A percentile compares a stretch with the other conserved stretches of the same genome.
Conservation (phyloP, 2,797 vertebrate genomes). For the Sciurus carolinensis region DNA sequence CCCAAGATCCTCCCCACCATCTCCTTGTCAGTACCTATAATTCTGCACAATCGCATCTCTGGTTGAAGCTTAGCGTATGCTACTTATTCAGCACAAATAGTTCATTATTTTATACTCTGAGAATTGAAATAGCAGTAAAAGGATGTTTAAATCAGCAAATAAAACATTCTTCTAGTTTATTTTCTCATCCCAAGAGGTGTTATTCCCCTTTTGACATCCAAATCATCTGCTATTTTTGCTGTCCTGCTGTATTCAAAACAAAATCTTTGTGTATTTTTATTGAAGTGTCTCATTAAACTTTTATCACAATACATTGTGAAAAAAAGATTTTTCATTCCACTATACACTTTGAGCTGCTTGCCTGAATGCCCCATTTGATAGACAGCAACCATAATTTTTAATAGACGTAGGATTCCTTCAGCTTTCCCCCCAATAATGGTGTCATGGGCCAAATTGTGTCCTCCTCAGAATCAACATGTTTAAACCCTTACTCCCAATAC, state of each 20-base stretch:
- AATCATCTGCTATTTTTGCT: neutral
- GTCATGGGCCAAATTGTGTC: neutral
- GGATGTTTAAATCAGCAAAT: conserved; percentile 24
- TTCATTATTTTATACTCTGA: conserved; percentile 47
- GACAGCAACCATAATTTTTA: conserved; percentile 43
- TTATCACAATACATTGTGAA: conserved; percentile 59
- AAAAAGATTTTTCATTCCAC: conserved; percentile 20
- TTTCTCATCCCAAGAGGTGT: neutral
- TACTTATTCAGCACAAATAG: conserved; percentile 1
- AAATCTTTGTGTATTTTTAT: conserved; percentile 44
- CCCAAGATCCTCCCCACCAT: no score
- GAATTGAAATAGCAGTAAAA: conserved; percentile 26
- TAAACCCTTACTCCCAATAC: neutral
- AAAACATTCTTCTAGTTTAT: conserved; percentile 33
- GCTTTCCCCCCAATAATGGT: neutral
- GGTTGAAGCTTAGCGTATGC: neutral
- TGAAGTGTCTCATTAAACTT: conserved; percentile 55
- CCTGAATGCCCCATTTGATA: neutral
- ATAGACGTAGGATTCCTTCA: neutral
- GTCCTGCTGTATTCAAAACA: conserved; percentile 19
- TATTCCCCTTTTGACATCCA: neutral
- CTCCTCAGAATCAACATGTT: neutral
- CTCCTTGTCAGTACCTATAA: neutral
- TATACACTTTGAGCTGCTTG: neutral
- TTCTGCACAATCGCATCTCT: neutral